These are phyloP conservation scores for Gerosis bhagava DNA, from an alignment of 2,888 invertebrate species.

Conservation along the genomic window DNA sequence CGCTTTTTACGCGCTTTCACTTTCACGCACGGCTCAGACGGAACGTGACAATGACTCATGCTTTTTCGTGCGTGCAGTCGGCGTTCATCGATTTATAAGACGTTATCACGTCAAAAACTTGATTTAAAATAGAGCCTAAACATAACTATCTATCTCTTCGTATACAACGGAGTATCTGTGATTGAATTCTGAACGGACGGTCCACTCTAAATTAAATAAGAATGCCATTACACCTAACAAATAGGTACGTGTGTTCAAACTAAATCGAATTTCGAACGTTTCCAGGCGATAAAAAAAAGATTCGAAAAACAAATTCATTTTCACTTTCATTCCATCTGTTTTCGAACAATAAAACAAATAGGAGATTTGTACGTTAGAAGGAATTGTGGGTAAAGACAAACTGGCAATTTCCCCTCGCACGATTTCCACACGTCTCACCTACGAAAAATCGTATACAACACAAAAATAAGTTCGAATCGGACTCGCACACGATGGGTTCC, in stretches of 20 bases:
- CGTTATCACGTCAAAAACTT: no score
- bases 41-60: no score
- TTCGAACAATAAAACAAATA: conserved; percentile 35
- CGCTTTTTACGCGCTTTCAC: no score
- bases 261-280: conserved; percentile 24
- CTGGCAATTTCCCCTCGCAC: conserved; percentile 37
- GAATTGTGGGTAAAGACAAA: conserved; percentile 37
- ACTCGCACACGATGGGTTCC: no score
- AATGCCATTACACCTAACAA: conserved; percentile 20
- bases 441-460: conserved; percentile 17
- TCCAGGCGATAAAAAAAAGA: conserved; percentile 14
- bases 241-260: conserved; percentile 14
- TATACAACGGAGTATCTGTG: no score
- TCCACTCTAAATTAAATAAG: conserved; percentile 23
- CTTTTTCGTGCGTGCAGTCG: no score
- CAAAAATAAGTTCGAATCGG: no score
- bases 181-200: conserved; percentile 19
- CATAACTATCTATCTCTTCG: no score
- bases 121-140: no score
- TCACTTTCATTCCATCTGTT: conserved; percentile 27
- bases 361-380: conserved; percentile 32
- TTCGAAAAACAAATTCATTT: conserved; percentile 24
- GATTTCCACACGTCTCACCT: conserved; percentile 36
- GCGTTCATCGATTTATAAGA: no score
- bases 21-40: no score